Percentiles rank a stretch among this genome's conserved stretches.
Evolutionary conservation across 2,797 vertebrate genomes (phyloP).

Genomic region (Darevskia nairensis): DNA sequence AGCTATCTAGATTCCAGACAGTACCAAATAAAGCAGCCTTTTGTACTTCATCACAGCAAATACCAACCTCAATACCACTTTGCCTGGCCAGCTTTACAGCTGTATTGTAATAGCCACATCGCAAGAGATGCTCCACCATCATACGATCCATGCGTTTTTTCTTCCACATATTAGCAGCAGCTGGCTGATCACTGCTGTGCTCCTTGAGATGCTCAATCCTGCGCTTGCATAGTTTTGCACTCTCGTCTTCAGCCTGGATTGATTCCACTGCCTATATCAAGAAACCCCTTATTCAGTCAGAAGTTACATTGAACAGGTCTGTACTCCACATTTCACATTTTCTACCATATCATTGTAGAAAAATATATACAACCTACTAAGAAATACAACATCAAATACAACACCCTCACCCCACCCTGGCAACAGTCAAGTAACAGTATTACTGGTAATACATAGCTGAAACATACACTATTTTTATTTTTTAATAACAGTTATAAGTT

Average conservation of each 20-base stretch:
- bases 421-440: not conserved
- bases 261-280: conserved; percentile 91
- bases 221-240: conserved; percentile 96
- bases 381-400: not conserved
- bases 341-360: not conserved
- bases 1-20: not conserved
- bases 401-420: not conserved
- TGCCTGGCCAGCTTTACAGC: conserved; percentile 96
- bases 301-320: not conserved
- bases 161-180: conserved; percentile 96
- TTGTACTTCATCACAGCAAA: not conserved
- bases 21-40: not conserved
- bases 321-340: no score
- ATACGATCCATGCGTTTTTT: conserved; percentile 99
- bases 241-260: conserved; percentile 98
- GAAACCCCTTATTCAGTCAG: not conserved
- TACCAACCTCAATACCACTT: conserved; percentile 94
- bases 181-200: conserved; percentile 95
- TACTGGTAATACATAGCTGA: not conserved
- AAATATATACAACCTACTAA: not conserved
- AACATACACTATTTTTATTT: not conserved
- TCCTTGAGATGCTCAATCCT: conserved; percentile 98
- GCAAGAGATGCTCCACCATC: conserved; percentile 98
- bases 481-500: no score
- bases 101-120: conserved; percentile 98